Evolutionary conservation across 2,888 invertebrate species (phyloP), one percentile per base, ranked within the genome.

Genomic region (Phasia obesa): DNA sequence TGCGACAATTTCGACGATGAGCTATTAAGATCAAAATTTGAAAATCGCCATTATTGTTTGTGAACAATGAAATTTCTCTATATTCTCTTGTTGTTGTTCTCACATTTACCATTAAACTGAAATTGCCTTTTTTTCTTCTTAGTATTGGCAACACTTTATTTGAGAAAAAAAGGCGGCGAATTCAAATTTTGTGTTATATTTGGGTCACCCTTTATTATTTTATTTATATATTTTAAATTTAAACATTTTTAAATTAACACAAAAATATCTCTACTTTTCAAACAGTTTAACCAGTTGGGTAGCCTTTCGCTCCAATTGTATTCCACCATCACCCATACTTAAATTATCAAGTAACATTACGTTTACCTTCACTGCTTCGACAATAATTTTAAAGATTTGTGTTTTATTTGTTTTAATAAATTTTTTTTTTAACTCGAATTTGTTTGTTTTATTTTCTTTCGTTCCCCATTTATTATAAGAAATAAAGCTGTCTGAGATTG

Each of bases 281-380:
- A n/a, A 42, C 38, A 2, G 11, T 42, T 60, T 31, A 53, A 64
- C 6, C 31, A 23, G 2, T 55, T 47, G 23, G 19, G 17, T 44
- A 31, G 31, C 31, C 53, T 23, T 47, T 55, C 74, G 74, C 47
- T 27, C 9, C 21, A 64, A 64, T 64, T 74, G 64, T 74, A 74
- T 55, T 64, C 55, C 64, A 55, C 55, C 64, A 55, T 44, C 55
- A 42, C 11, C 21, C 38, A 17, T 60, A 49, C 17, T 17, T 35
- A 4, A 2, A 25, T 53, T 21, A 38, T 64, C 44, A 74, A 23
- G 15, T 74, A 64, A 64, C 53, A 21, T 51, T 9, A 7, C 64
- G 55, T 64, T 64, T 64, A 55, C 74, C 74, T 74, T 74, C 64
- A 55, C 53, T 64, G 64, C 44, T 74, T 64, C 57, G 31, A 47